Evolutionary conservation across 2,113 vertebrate genomes (phyloP).

Genomic region (Bettongia penicillata): DNA sequence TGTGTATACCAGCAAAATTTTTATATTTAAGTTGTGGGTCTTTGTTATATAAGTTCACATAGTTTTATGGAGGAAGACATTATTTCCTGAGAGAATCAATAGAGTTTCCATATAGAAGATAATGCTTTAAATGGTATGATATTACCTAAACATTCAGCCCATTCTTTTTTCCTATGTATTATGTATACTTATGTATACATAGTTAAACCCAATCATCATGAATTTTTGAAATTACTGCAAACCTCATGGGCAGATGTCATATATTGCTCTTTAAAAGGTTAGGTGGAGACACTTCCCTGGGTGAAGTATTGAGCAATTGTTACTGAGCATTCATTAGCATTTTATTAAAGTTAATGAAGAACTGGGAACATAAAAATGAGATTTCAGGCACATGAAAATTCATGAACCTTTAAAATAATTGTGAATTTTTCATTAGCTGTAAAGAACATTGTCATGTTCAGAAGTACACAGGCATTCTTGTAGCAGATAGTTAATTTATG

Average conservation of each 20-base stretch:
- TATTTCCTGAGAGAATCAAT: background rate
- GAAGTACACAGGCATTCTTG: conserved; percentile 7
- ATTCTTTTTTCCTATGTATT: background rate
- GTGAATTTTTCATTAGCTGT: background rate
- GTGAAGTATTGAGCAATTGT: background rate
- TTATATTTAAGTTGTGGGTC: background rate
- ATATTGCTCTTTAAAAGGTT: background rate
- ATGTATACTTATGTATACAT: background rate
- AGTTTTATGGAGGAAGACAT: background rate
- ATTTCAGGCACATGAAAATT: conserved; percentile 17
- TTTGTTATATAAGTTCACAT: background rate
- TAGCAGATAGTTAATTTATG: background rate
- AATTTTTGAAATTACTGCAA: background rate
- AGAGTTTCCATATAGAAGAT: background rate
- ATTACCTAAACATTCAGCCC: background rate
- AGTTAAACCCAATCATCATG: background rate
- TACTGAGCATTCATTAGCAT: background rate
- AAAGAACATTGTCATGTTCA: background rate
- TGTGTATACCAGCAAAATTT: background rate
- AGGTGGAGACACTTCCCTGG: background rate
- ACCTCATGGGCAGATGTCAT: background rate
- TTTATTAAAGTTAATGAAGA: conserved; percentile 35
- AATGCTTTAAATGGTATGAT: background rate
- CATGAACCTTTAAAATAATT: conserved; percentile 31
- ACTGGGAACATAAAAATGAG: background rate